Percentiles rank a stretch among this genome's conserved stretches.
phyloP scores from a whole-genome alignment of 2,113 vertebrate species.

The Callopanchax toddi region DNA sequence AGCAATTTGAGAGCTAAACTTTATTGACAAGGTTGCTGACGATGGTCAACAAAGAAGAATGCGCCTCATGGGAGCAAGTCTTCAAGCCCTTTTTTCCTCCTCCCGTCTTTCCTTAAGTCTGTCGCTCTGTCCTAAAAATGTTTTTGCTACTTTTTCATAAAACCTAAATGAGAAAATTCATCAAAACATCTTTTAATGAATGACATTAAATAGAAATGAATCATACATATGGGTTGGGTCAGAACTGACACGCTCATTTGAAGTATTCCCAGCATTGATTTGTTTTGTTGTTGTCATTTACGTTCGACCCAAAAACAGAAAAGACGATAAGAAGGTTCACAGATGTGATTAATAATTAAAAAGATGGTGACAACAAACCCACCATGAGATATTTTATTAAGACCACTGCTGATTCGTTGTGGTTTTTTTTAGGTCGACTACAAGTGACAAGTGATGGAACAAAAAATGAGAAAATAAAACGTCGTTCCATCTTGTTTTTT shows the following conservation, averaged over 20 bases:
- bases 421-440: constrained; percentile 68
- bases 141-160: not conserved
- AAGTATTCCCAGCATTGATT: constrained; percentile 39
- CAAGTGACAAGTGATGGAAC: constrained; percentile 62
- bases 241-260: constrained; percentile 28
- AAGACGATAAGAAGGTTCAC: constrained; percentile 37
- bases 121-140: not conserved
- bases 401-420: constrained; percentile 56
- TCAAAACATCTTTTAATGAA: constrained; percentile 19
- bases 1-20: constrained; percentile 74
- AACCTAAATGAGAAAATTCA: constrained; percentile 6
- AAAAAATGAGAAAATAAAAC: constrained; percentile 39
- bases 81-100: not conserved
- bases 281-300: constrained; percentile 62
- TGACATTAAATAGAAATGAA: constrained; percentile 35
- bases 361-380: constrained; percentile 53
- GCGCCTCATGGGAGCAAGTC: constrained; percentile 43
- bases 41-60: constrained; percentile 52
- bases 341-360: constrained; percentile 64
- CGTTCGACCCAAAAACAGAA: constrained; percentile 61
- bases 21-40: constrained; percentile 81
- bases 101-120: not conserved
- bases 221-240: constrained; percentile 22
- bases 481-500: constrained; percentile 46
- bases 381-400: constrained; percentile 34